phyloP scores from a whole-genome alignment of 2,888 invertebrate genomes.

The Lissonota sp. region DNA sequence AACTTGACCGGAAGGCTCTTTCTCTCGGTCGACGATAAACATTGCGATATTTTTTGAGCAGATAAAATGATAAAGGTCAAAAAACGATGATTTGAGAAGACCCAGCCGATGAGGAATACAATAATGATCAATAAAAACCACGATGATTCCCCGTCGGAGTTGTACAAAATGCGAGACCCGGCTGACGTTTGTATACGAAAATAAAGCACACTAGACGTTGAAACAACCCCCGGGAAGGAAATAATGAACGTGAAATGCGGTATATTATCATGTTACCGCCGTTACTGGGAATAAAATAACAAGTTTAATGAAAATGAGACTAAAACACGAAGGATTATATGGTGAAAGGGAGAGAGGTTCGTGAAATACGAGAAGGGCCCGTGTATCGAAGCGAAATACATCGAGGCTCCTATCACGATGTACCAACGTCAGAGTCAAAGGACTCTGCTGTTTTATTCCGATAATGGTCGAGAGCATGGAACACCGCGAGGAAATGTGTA shows the following conservation, averaged over 20 bases:
- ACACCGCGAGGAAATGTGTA: constrained; percentile 1
- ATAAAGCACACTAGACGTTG: neutral
- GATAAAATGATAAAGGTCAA: neutral
- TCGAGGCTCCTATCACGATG: neutral
- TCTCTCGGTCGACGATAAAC: constrained; percentile 50
- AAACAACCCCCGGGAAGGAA: too few species aligned
- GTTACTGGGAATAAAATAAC: neutral
- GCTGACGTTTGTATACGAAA: neutral
- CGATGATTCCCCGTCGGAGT: too few species aligned
- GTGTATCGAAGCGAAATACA: neutral
- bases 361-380: constrained; percentile 42
- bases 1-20: constrained; percentile 52
- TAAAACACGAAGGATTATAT: neutral
- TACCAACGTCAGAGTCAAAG: constrained; percentile 40
- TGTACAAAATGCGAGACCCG: too few species aligned
- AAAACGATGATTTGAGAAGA: neutral
- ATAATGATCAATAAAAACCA: too few species aligned
- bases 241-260: neutral
- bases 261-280: neutral
- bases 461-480: constrained; percentile 32
- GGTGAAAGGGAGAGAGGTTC: constrained; percentile 4
- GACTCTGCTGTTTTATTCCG: constrained; percentile 41
- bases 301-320: neutral
- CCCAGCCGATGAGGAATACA: too few species aligned
- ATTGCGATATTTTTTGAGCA: constrained; percentile 64